A percentile compares a stretch with the other conserved stretches of the same genome.
These are phyloP conservation scores for Jacana jacana DNA, from an alignment of 2,113 vertebrate genomes.

Conservation along the genomic window DNA sequence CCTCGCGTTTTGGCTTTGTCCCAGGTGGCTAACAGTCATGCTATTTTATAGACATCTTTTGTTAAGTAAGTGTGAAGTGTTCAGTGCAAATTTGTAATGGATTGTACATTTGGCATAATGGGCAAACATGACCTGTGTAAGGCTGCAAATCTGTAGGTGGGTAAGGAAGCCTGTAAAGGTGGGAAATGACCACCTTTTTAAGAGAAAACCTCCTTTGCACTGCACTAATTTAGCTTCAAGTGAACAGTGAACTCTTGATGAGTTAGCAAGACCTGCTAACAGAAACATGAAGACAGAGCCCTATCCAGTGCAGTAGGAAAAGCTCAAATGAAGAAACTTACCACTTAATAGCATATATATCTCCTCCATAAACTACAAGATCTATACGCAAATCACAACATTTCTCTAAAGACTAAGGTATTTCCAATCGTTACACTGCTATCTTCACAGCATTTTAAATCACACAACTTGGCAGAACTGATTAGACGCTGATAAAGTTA, in stretches of 20 bases:
- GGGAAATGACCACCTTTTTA: not conserved
- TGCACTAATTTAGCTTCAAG: not conserved
- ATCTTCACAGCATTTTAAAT: not conserved
- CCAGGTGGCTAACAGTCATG: not conserved
- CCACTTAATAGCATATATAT: not conserved
- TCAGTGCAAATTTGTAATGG: not conserved
- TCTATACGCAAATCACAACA: not conserved
- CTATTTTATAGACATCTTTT: not conserved
- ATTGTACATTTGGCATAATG: not conserved
- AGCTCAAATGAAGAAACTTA: not conserved
- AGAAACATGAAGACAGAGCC: not conserved
- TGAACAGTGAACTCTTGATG: not conserved
- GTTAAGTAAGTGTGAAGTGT: not conserved
- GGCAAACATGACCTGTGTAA: not conserved
- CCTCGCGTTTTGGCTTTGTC: not conserved
- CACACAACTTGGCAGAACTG: not conserved
- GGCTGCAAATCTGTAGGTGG: not conserved
- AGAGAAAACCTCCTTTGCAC: not conserved
- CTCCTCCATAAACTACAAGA: not conserved
- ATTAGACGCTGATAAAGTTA: not conserved
- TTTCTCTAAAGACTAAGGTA: not conserved
- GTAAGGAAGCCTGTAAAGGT: not conserved
- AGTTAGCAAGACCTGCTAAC: not conserved
- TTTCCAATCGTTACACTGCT: not conserved
- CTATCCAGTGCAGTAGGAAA: not conserved